Conservation (phyloP, 2,797 vertebrate genomes). For the Aplochiton taeniatus region DNA sequence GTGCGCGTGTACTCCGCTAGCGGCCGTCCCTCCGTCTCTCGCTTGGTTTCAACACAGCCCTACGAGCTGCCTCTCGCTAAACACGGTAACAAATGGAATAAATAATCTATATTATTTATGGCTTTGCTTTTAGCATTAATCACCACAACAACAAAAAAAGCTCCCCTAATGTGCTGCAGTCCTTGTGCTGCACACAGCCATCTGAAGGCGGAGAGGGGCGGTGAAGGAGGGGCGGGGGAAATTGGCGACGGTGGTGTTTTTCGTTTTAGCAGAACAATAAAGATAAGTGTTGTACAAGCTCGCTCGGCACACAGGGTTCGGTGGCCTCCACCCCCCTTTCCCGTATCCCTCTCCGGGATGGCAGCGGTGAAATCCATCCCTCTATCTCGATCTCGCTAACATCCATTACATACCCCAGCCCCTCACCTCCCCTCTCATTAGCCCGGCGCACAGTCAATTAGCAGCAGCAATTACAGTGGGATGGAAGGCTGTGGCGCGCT, state of each 20-base stretch:
- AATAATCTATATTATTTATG: slow-evolving; percentile 74
- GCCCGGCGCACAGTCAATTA: slow-evolving; percentile 7
- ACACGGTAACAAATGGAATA: slow-evolving; percentile 70
- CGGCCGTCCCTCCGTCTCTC: slow-evolving; percentile 55
- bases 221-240: slow-evolving; percentile 30
- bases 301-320: slow-evolving; percentile 73
- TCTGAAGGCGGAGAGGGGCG: slow-evolving; percentile 13
- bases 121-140: slow-evolving; percentile 74
- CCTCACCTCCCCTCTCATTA: slow-evolving; percentile 65
- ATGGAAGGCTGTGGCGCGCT: slow-evolving; percentile 66
- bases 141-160: slow-evolving; percentile 64
- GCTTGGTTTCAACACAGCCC: slow-evolving; percentile 47
- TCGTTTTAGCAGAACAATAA: slow-evolving; percentile 75
- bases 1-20: slow-evolving; percentile 35
- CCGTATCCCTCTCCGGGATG: slow-evolving; percentile 19
- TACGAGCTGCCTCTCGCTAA: slow-evolving; percentile 62
- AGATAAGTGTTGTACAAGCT: slow-evolving; percentile 77
- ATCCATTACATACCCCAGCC: slow-evolving; percentile 81
- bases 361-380: slow-evolving; percentile 54
- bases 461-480: slow-evolving; percentile 31
- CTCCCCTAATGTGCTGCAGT: slow-evolving; percentile 59
- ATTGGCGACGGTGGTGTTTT: slow-evolving; percentile 51
- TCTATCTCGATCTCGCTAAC: slow-evolving; percentile 73
- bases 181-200: slow-evolving; percentile 40
- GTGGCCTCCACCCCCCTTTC: slow-evolving; percentile 57